Conservation (phyloP, 2,797 vertebrate genomes). For the Novumbra hubbsi region DNA sequence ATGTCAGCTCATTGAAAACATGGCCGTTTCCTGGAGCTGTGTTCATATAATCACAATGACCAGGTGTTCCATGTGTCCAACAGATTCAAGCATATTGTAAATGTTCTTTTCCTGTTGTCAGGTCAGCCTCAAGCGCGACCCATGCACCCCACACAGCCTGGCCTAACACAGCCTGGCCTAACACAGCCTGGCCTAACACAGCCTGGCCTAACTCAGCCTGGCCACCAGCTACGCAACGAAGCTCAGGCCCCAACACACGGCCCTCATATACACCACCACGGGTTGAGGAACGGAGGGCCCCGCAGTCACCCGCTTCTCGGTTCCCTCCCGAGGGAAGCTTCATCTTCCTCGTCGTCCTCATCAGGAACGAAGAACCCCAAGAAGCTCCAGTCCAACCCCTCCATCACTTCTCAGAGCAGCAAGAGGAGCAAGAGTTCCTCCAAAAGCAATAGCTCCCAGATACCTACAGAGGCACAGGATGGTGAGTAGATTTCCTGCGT, state of each 20-base stretch:
- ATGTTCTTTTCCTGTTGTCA: constrained; percentile 46
- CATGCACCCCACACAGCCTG: constrained; percentile 56
- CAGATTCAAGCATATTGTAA: not conserved
- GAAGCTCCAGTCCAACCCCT: constrained; percentile 86
- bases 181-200: constrained; percentile 62
- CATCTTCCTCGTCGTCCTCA: constrained; percentile 70
- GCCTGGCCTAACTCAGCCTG: constrained; percentile 65
- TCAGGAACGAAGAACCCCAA: constrained; percentile 73
- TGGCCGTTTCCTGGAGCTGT: constrained; percentile 41
- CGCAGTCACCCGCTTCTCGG: constrained; percentile 69
- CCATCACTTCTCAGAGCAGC: constrained; percentile 90
- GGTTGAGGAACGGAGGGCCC: constrained; percentile 63
- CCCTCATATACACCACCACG: constrained; percentile 62
- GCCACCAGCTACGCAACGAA: constrained; percentile 75
- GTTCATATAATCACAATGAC: constrained; percentile 40
- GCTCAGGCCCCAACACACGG: constrained; percentile 54
- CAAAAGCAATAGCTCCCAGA: constrained; percentile 87
- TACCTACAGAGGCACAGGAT: constrained; percentile 88
- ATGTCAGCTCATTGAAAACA: constrained; percentile 52
- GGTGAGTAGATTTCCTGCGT: constrained; percentile 69
- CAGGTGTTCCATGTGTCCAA: constrained; percentile 30
- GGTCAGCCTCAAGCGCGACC: constrained; percentile 84
- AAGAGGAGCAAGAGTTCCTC: constrained; percentile 91
- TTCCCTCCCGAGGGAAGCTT: constrained; percentile 67
- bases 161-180: constrained; percentile 66